phyloP scores from a whole-genome alignment of 2,888 invertebrate genomes.

The Liopterus haemorrhoidalis region DNA sequence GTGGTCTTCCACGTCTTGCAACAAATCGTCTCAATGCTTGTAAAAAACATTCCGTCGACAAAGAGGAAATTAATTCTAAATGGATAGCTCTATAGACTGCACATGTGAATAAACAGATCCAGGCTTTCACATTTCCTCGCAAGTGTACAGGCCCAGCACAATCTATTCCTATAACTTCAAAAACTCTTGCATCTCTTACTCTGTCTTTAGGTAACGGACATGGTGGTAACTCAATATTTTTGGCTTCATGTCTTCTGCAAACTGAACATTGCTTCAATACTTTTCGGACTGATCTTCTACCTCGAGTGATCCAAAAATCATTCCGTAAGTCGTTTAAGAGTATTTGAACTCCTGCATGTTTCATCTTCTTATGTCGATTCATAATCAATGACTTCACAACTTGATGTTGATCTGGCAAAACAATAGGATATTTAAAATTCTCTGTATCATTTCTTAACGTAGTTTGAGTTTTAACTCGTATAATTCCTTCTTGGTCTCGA shows the following conservation, averaged over 20 bases:
- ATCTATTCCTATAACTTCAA: slow-evolving; percentile 38
- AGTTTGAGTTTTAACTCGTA: slow-evolving; percentile 28
- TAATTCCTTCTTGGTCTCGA: slow-evolving; percentile 24
- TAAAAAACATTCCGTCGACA: slow-evolving; percentile 35
- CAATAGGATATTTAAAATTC: slow-evolving; percentile 32
- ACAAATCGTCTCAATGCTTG: slow-evolving; percentile 29
- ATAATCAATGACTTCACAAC: slow-evolving; percentile 27
- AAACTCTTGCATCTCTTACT: slow-evolving; percentile 33
- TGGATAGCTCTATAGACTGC: slow-evolving; percentile 38
- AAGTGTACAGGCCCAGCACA: slow-evolving; percentile 37
- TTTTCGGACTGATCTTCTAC: slow-evolving; percentile 24
- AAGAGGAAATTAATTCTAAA: slow-evolving; percentile 36
- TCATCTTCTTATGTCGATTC: slow-evolving; percentile 12
- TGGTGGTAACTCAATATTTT: slow-evolving; percentile 25
- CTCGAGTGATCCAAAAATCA: slow-evolving; percentile 30
- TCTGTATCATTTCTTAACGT: slow-evolving; percentile 26
- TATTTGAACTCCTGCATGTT: slow-evolving; percentile 22
- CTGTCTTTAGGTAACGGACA: slow-evolving; percentile 35
- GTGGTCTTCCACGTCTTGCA: slow-evolving; percentile 31
- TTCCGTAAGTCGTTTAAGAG: slow-evolving; percentile 28
- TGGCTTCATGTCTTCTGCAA: slow-evolving; percentile 29
- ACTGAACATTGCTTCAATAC: slow-evolving; percentile 25
- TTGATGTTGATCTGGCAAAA: slow-evolving; percentile 31
- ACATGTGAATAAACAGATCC: slow-evolving; percentile 40
- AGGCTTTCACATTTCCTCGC: slow-evolving; percentile 29